Evolutionary conservation across 2,888 invertebrate species (phyloP).

Genomic region (Leptodirus hochenwartii): DNA sequence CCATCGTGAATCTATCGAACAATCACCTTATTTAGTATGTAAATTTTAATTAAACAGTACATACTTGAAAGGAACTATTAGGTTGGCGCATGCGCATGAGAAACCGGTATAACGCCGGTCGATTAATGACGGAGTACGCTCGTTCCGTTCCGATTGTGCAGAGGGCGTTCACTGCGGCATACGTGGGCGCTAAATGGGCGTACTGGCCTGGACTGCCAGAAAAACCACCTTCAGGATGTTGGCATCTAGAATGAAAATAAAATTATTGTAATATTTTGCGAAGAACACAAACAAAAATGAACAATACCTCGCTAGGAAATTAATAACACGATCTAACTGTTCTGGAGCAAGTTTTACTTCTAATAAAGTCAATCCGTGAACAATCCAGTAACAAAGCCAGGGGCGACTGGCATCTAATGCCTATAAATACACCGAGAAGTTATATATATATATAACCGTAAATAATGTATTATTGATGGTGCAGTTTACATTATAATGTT

Average conservation of each 20-base stretch:
- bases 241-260: conserved; percentile 35
- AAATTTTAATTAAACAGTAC: no score
- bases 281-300: conserved; percentile 4
- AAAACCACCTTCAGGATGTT: conserved; percentile 70
- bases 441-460: conserved; percentile 11
- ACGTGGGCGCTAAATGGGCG: conserved; percentile 91
- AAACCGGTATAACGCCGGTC: no score
- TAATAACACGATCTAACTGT: conserved; percentile 32
- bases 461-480: conserved; percentile 9
- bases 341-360: conserved; percentile 37
- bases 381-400: conserved; percentile 95
- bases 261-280: neutral
- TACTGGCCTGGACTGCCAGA: conserved; percentile 87
- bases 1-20: no score
- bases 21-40: no score
- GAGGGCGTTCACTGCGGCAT: conserved; percentile 88
- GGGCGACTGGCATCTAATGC: conserved; percentile 93
- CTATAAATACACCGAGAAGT: conserved; percentile 33
- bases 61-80: no score
- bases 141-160: conserved; percentile 66
- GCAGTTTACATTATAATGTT: conserved; percentile 41
- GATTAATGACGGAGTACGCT: conserved; percentile 75
- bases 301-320: conserved; percentile 38
- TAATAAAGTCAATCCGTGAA: conserved; percentile 73
- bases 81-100: no score